These are phyloP conservation scores for Coregonus sp. DNA, from an alignment of 2,797 vertebrate genomes.

Conservation along the genomic window DNA sequence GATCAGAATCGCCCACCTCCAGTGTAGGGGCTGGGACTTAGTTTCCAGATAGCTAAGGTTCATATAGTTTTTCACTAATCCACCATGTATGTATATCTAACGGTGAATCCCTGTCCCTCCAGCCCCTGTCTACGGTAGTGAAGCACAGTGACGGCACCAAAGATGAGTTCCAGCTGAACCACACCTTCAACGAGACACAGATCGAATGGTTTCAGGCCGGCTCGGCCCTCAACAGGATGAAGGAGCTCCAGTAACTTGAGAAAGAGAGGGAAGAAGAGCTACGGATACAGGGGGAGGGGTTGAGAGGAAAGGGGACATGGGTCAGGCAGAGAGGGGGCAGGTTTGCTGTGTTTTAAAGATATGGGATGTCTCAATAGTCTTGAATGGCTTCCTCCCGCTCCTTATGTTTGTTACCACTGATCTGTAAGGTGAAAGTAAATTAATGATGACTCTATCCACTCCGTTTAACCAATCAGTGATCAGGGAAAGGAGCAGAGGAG, in stretches of 20 bases:
- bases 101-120: background rate
- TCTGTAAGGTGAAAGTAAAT: background rate
- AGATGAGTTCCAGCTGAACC: conserved; percentile 86
- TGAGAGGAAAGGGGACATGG: background rate
- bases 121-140: conserved; percentile 86
- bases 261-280: conserved; percentile 7
- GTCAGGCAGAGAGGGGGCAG: background rate
- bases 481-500: background rate
- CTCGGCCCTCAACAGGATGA: conserved; percentile 98
- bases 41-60: background rate
- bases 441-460: background rate
- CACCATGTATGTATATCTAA: background rate
- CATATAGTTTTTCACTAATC: background rate
- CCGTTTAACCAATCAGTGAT: background rate
- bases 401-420: background rate
- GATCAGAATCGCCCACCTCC: background rate
- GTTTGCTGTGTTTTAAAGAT: background rate
- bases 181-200: conserved; percentile 97
- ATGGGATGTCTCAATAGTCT: background rate
- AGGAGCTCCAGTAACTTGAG: conserved; percentile 65
- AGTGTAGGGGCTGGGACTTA: background rate
- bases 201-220: conserved; percentile 95
- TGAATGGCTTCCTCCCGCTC: background rate
- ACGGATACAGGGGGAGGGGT: conserved; percentile 12
- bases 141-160: conserved; percentile 88